Evolutionary conservation across 2,113 vertebrate genomes (phyloP), one percentile per base, ranked within the genome.

Genomic region (Apaloderma vittatum): DNA sequence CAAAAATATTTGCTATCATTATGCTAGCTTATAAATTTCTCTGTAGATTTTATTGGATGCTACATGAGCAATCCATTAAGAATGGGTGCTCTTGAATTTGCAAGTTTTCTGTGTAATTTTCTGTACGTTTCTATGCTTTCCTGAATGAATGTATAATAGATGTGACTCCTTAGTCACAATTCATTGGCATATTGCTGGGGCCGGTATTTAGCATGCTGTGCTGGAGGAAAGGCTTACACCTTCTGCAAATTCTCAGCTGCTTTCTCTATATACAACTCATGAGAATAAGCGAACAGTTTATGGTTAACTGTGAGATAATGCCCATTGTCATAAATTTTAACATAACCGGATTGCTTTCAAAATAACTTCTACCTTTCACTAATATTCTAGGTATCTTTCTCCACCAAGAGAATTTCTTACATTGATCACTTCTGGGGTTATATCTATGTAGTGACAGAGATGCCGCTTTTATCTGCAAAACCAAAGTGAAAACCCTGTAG

Each of bases 401-500:
- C 9, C 34, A 87, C 22, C 43, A 55, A 4, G 40, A 57, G 36
- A 72, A n/a, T 15, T 30, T 37, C 10, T 43, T 20, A 15, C 27
- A 23, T 37, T 30, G 74, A 59, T 55, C 6, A 2, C 5, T 30
- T 59, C 29, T 46, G 14, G 49, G 23, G 12, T 51, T 51, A 5
- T 10, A 6, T 65, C 24, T 40, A 37, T 0, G 0, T 6, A 57
- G 36, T 12, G n/a, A 48, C 6, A 52, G 5, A 80, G 52, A 19
- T 22, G 7, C 11, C 79, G 43, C 61, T 49, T 91, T 63, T 34
- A 24, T 15, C 83, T 81, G 72, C 37, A 67, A 12, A 66, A n/a
- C 1, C 15, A 21, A 78, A 65, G 12, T 15, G 36, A 8, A 73
- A 81, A 66, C 15, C 43, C 14, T 58, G 11, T 6, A 36, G 36